A percentile compares a stretch with the other conserved stretches of the same genome.
Evolutionary conservation across 2,888 invertebrate genomes (phyloP).

Genomic region (Neria commutata): DNA sequence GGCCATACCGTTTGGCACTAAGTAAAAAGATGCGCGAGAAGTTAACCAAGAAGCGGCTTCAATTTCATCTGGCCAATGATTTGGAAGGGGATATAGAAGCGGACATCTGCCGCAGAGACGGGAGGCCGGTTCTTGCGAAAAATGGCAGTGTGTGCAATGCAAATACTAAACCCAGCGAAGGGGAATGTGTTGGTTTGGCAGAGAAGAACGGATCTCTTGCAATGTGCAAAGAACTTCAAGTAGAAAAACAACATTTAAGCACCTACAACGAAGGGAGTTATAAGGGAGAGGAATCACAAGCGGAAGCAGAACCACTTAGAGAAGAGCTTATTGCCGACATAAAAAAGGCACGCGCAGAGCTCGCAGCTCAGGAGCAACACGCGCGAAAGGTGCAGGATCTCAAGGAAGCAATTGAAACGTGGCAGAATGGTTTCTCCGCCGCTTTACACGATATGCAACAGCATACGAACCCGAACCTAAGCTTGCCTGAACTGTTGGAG

Average conservation of each 20-base stretch:
- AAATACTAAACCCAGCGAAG: not conserved
- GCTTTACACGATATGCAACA: slow-evolving; percentile 45
- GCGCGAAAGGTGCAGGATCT: slow-evolving; percentile 35
- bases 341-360: slow-evolving; percentile 28
- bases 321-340: slow-evolving; percentile 26
- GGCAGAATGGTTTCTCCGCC: slow-evolving; percentile 45
- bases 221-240: not conserved
- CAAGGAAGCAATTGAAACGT: slow-evolving; percentile 38
- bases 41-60: slow-evolving; percentile 41
- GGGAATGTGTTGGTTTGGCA: too few species aligned
- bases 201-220: not conserved
- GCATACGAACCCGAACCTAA: slow-evolving; percentile 29
- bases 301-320: too few species aligned
- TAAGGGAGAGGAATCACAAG: too few species aligned
- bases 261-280: too few species aligned
- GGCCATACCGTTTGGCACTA: slow-evolving; percentile 40
- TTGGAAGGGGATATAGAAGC: not conserved
- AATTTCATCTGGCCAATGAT: slow-evolving; percentile 37
- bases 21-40: slow-evolving; percentile 35
- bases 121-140: not conserved
- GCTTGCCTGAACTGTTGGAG: slow-evolving; percentile 33
- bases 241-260: too few species aligned
- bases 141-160: not conserved
- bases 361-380: slow-evolving; percentile 31
- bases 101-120: not conserved